Evolutionary conservation across 92 coral and sea anemone genomes (phyloP), one percentile per base, ranked within the genome.

Genomic region (Umimayanthus kanabou): DNA sequence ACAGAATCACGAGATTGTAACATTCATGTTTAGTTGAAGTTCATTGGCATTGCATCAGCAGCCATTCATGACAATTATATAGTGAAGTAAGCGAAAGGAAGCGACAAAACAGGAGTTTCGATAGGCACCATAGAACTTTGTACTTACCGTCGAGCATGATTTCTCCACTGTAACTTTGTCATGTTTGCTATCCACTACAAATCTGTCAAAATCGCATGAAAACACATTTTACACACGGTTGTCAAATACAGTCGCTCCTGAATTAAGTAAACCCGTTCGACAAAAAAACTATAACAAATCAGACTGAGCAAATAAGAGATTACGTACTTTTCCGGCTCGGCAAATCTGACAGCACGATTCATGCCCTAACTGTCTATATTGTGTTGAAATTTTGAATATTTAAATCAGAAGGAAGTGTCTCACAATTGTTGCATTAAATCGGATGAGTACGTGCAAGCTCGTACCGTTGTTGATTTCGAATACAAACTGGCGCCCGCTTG

Each of bases 61-160:
- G 28, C 14, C 45, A 40, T 40, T 40, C 39, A 5, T 37, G 26
- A 39, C 69, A 61, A 1, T 4, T 3, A 47, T 3, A 69, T 40
- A 7, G 29, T 26, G 57, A 28, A 67, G 43, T 10, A 10, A 23
- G 39, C 7, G 20, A n/a, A 10, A 22, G 0, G 37, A 65, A 64
- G 40, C 57, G 9, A 22, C 22, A 5, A 42, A 67, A n/a, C 45
- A 69, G 77, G 73, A 25, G 33, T 82, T 39, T 26, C 13, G 37
- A 81, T 70, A 70, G 53, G 77, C 39, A 78, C 15, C 67, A 83
- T 18, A 42, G 40, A 70, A 5, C 16, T 66, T 40, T 22, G 29
- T 29, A 83, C 87, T 83, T 43, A 83, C 87, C 87, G 43, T 83
- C 64, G 67, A 28, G 77, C 87, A 70, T 83, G 42, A 74, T 76